Percentiles rank a stretch among this genome's conserved stretches.
Conservation (phyloP, 2,888 invertebrate species). For the Drosophila gaucha region DNA sequence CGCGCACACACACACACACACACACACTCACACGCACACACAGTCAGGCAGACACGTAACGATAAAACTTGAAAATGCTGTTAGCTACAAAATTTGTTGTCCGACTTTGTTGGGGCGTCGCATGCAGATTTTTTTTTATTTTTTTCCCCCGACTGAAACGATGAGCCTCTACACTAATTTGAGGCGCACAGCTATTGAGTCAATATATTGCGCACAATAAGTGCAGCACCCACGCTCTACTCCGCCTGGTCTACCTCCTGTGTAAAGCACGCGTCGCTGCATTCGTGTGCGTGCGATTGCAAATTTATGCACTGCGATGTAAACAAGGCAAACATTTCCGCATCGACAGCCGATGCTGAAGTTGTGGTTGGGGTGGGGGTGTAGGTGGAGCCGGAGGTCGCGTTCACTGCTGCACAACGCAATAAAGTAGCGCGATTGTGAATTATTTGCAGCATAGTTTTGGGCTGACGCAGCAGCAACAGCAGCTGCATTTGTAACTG, state of each 20-base stretch:
- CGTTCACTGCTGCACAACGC: constrained; percentile 15
- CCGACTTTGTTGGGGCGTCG: constrained; percentile 58
- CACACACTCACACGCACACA: constrained; percentile 18
- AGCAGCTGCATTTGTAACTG: constrained; percentile 19
- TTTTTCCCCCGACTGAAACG: background rate
- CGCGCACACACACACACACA: constrained; percentile 1
- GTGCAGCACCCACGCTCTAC: background rate
- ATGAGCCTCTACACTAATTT: constrained; percentile 66
- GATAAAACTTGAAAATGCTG: constrained; percentile 81
- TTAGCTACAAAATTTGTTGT: constrained; percentile 80
- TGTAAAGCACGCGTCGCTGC: constrained; percentile 51
- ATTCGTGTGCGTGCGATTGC: constrained; percentile 74
- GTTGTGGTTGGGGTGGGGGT: constrained; percentile 8
- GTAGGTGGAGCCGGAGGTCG: background rate
- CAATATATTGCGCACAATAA: constrained; percentile 54
- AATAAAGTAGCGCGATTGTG: constrained; percentile 61
- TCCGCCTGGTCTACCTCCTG: background rate
- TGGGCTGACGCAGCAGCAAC: constrained; percentile 39
- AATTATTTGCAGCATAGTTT: constrained; percentile 79
- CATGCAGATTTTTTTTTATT: constrained; percentile 56
- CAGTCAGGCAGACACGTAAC: constrained; percentile 41
- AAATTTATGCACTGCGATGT: constrained; percentile 79
- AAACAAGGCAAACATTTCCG: constrained; percentile 79
- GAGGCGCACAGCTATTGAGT: constrained; percentile 52
- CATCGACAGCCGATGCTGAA: constrained; percentile 37